Percentiles rank a stretch among this genome's conserved stretches.
Evolutionary conservation across 2,888 invertebrate species (phyloP).

Genomic region (Sepiola atlantica): DNA sequence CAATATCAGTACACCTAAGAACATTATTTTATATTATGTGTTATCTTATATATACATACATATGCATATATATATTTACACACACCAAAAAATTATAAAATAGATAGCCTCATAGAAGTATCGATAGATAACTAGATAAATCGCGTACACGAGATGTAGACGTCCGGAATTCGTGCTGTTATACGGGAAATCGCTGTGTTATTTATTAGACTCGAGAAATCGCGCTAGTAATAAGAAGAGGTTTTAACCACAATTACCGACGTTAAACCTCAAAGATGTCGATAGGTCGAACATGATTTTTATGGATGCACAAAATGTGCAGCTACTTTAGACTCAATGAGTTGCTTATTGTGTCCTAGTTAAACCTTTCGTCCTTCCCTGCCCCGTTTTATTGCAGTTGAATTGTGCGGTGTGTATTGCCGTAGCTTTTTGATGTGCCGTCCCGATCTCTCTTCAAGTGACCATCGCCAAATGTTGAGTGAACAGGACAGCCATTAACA

Average conservation of each 20-base stretch:
- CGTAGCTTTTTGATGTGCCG: background rate
- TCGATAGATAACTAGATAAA: background rate
- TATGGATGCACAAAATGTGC: background rate
- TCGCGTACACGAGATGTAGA: background rate
- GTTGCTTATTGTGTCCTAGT: background rate
- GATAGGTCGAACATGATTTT: conserved; percentile 11
- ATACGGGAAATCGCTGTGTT: no score
- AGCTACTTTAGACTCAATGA: background rate
- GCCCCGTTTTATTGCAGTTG: background rate
- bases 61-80: background rate
- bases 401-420: background rate
- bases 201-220: background rate
- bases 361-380: background rate
- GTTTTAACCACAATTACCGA: background rate
- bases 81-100: no score
- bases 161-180: no score
- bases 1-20: no score
- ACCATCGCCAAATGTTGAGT: background rate
- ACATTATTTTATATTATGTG: no score
- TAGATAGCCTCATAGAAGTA: no score
- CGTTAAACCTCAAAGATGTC: background rate
- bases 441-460: background rate
- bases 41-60: background rate
- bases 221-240: background rate
- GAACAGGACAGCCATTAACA: background rate